phyloP scores from a whole-genome alignment of 1,140 invertebrate species.

The Portunus trituberculatus region DNA sequence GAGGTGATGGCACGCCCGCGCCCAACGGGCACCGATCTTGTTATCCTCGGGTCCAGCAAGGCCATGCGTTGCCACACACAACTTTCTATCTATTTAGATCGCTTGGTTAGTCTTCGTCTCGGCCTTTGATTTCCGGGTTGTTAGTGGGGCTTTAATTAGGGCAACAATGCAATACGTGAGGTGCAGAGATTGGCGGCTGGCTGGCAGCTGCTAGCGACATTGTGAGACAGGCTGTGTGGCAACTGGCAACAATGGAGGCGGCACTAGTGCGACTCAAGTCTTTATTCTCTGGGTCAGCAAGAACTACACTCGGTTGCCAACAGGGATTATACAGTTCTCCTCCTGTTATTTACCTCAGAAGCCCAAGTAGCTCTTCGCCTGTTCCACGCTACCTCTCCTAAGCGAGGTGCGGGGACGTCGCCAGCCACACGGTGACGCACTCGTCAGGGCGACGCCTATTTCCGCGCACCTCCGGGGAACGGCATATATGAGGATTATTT shows the following conservation, averaged over 20 bases:
- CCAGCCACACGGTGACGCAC: background rate
- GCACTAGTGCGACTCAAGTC: background rate
- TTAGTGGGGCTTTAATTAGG: background rate
- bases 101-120: background rate
- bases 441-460: background rate
- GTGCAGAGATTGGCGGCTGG: background rate
- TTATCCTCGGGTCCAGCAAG: background rate
- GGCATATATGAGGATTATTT: conserved; percentile 5
- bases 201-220: background rate
- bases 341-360: background rate
- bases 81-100: background rate
- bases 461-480: background rate
- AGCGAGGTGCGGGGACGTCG: background rate
- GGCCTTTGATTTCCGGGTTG: background rate
- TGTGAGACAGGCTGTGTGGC: background rate
- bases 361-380: background rate
- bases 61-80: background rate
- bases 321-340: background rate
- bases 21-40: background rate
- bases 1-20: background rate
- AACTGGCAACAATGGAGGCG: background rate
- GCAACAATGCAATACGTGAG: background rate
- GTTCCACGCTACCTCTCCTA: background rate
- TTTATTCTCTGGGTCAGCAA: conserved; percentile 21
- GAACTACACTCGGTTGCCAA: conserved; percentile 18